These are phyloP conservation scores for Drosophila kepulauana DNA, from an alignment of 1,140 invertebrate species.

Conservation along the genomic window DNA sequence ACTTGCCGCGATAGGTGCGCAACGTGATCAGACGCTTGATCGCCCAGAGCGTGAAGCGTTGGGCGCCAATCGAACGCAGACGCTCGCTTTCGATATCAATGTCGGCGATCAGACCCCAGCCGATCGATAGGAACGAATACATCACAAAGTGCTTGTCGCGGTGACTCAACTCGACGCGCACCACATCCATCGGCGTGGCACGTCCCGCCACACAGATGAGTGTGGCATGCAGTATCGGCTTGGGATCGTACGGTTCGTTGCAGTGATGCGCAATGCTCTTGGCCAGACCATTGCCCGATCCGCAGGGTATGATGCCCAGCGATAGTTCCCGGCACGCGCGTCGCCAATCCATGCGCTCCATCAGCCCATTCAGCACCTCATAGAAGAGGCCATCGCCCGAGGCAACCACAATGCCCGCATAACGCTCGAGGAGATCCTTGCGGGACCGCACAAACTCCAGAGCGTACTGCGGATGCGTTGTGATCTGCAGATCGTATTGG, in stretches of 20 bases:
- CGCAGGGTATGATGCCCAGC: conserved; percentile 95
- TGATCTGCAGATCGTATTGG: conserved; percentile 94
- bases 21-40: conserved; percentile 91
- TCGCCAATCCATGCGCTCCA: conserved; percentile 94
- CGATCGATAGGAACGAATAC: conserved; percentile 96
- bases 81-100: conserved; percentile 99
- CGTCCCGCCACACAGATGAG: conserved; percentile 93
- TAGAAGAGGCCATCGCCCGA: conserved; percentile 97
- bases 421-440: conserved; percentile 91
- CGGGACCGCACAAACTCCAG: conserved; percentile 91
- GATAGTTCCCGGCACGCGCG: conserved; percentile 91
- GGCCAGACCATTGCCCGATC: conserved; percentile 97
- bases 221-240: conserved; percentile 91
- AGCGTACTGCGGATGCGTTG: conserved; percentile 94
- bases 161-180: conserved; percentile 90
- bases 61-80: conserved; percentile 93
- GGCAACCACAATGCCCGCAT: conserved; percentile 91
- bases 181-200: conserved; percentile 93
- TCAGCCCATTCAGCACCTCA: conserved; percentile 96
- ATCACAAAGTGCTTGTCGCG: conserved; percentile 87
- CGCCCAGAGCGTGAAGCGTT: conserved; percentile 96
- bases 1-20: conserved; percentile 89
- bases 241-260: conserved; percentile 93
- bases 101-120: conserved; percentile 98
- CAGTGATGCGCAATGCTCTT: conserved; percentile 91